Percentiles rank a stretch among this genome's conserved stretches.
Conservation (phyloP, 2,113 vertebrate species). For the Tautogolabrus adspersus region DNA sequence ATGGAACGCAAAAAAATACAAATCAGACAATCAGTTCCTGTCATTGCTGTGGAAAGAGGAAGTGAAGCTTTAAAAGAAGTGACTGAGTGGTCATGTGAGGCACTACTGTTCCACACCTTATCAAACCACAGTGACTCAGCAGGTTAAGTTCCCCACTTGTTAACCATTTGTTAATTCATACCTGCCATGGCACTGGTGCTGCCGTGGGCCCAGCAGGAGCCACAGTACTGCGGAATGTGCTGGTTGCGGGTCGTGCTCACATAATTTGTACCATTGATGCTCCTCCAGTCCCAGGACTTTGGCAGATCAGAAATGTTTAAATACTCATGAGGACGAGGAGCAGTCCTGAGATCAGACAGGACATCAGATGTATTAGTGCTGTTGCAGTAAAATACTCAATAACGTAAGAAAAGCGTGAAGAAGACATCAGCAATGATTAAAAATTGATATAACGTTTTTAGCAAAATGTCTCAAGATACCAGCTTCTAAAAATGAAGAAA, state of each 20-base stretch:
- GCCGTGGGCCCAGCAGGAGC: slow-evolving; percentile 97
- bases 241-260: slow-evolving; percentile 95
- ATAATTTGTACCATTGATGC: slow-evolving; percentile 88
- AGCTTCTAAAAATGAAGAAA: too few species aligned
- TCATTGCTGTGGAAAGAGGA: slow-evolving; percentile 6
- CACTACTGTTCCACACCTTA: background rate
- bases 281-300: slow-evolving; percentile 93
- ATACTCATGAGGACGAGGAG: slow-evolving; percentile 89
- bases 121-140: background rate
- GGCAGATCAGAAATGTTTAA: slow-evolving; percentile 84
- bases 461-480: background rate
- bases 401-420: background rate
- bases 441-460: background rate
- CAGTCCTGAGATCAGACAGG: slow-evolving; percentile 58
- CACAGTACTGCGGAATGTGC: slow-evolving; percentile 98
- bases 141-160: too few species aligned
- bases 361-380: background rate
- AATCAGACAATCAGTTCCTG: background rate
- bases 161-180: slow-evolving; percentile 39
- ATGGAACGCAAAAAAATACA: background rate
- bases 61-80: background rate
- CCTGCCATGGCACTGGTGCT: slow-evolving; percentile 96
- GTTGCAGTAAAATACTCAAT: background rate
- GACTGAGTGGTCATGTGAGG: background rate
- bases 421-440: background rate